These are phyloP conservation scores for Sebastes glaucus DNA, from an alignment of 2,797 vertebrate species.

Conservation along the genomic window DNA sequence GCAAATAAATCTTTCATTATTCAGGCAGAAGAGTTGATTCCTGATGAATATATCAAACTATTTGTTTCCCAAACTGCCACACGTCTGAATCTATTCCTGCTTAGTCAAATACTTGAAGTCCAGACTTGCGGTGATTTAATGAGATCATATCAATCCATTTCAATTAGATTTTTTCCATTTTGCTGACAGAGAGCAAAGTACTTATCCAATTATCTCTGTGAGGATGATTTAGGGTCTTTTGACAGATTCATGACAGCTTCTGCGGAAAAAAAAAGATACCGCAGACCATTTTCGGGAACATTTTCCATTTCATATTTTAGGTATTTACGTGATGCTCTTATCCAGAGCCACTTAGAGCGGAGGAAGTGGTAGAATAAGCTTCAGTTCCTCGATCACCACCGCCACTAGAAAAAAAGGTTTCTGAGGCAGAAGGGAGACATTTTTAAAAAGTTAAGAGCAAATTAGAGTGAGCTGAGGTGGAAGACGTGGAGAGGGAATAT, in stretches of 20 bases:
- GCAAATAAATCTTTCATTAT: constrained; percentile 15
- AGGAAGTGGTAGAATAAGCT: constrained; percentile 28
- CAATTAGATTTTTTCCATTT: neutral
- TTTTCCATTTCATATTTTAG: constrained; percentile 36
- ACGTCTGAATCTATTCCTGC: neutral
- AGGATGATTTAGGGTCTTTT: constrained; percentile 9
- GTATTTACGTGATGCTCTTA: constrained; percentile 47
- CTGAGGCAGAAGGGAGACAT: neutral
- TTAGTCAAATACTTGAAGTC: neutral
- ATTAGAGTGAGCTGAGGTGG: constrained; percentile 34
- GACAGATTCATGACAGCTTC: neutral
- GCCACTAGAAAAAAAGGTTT: constrained; percentile 1
- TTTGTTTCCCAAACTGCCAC: neutral
- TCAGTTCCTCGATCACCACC: constrained; percentile 15
- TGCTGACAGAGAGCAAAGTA: constrained; percentile 23
- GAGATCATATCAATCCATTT: constrained; percentile 35
- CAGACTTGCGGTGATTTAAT: constrained; percentile 23
- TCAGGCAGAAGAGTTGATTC: constrained; percentile 24
- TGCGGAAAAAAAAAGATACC: neutral
- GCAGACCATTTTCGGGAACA: constrained; percentile 5
- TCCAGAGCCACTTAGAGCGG: constrained; percentile 28
- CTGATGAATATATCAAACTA: neutral
- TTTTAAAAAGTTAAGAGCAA: constrained; percentile 30
- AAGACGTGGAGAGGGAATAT: constrained; percentile 22
- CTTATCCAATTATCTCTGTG: constrained; percentile 51